Evolutionary conservation across 2,797 vertebrate species (phyloP), one percentile per base, ranked within the genome.

Genomic region (Atherinosoma microstoma): DNA sequence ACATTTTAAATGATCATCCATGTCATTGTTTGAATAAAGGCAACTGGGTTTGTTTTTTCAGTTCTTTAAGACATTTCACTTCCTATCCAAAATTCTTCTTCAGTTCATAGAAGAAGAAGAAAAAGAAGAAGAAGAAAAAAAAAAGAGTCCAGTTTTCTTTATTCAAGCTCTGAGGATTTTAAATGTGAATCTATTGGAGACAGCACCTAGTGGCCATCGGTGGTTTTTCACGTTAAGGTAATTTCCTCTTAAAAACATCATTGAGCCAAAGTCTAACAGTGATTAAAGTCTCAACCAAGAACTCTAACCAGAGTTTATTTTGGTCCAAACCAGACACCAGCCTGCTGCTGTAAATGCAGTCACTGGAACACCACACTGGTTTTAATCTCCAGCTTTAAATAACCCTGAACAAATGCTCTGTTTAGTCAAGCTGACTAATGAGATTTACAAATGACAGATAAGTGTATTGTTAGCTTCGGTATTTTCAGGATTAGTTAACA

Each of bases 381-480:
- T 22, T 51, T 51, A 51, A 51, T 51, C 47, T 51, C 20, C 47
- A 22, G 10, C n/a, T 51, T 51, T 22, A 51, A 51, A 51, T 51
- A 51, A 10, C 47, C 56, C 18, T 12, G 30, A 45, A 67, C 22
- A 67, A 67, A 57, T 1, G 27, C 16, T 67, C 24, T 13, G 30
- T 35, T 47, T 62, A 32, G 6, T 29, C 34, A 24, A 13, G 47
- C 58, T 56, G n/a, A 47, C 29, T 34, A 42, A 63, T 70, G 30
- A 69, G 58, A 60, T 36, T 60, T 60, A n/a, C 67, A 69, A 4
- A 45, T 29, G 11, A 36, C 32, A 59, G 34, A 29, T 13, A 64
- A 30, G 13, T 6, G 53, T 29, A 58, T 30, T 58, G 5, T 60
- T 38, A 8, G n/a, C 35, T 24, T 60, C 2, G 40, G 56, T 42